Conservation (phyloP, 2,888 invertebrate genomes). For the Noctua fimbriata region DNA sequence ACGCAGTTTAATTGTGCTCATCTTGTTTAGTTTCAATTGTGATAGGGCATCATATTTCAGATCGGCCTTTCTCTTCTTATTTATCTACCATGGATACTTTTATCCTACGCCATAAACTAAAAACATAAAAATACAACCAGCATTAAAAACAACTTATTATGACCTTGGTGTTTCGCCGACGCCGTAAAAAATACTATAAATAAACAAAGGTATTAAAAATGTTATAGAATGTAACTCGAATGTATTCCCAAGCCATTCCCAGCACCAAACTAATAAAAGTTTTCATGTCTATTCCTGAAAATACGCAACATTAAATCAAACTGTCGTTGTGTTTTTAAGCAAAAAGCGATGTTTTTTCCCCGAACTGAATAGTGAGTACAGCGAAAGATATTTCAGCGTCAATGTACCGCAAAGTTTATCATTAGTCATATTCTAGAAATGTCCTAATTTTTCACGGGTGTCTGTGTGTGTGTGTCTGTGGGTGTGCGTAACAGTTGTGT, state of each 20-base stretch:
- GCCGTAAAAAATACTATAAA: constrained; percentile 52
- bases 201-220: constrained; percentile 50
- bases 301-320: constrained; percentile 36
- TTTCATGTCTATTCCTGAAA: constrained; percentile 53
- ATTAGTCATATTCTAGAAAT: neutral
- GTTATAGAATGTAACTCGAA: constrained; percentile 50
- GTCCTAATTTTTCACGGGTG: neutral
- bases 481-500: neutral
- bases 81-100: neutral
- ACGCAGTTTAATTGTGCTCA: neutral
- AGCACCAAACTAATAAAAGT: constrained; percentile 41
- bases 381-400: constrained; percentile 6
- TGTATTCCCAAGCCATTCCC: constrained; percentile 31
- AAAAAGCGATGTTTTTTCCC: constrained; percentile 8
- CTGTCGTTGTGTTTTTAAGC: constrained; percentile 33
- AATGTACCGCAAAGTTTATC: constrained; percentile 3
- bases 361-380: constrained; percentile 2
- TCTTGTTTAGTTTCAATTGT: neutral
- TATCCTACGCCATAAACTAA: constrained; percentile 7
- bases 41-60: neutral
- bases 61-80: neutral
- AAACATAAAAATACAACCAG: constrained; percentile 10
- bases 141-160: constrained; percentile 30
- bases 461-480: neutral
- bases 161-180: constrained; percentile 39